Percentiles rank a stretch among this genome's conserved stretches.
Evolutionary conservation across 2,113 vertebrate genomes (phyloP).

Genomic region (Siniperca knerii): DNA sequence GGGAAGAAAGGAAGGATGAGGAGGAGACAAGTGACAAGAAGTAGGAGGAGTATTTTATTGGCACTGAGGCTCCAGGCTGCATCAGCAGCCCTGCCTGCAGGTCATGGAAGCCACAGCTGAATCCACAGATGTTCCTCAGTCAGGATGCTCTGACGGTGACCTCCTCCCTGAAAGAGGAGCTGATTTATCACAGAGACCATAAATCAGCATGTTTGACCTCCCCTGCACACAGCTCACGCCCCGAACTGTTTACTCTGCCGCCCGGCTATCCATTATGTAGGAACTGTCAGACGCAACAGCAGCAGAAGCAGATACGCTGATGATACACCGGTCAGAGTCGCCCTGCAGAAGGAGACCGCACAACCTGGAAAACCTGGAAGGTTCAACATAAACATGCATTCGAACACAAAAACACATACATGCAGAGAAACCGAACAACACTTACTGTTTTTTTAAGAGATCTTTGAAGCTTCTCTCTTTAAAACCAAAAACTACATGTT

Average conservation of each 20-base stretch:
- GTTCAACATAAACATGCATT: not conserved
- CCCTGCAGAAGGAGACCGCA: not conserved
- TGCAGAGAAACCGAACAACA: not conserved
- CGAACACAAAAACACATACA: not conserved
- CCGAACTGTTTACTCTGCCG: constrained; percentile 76
- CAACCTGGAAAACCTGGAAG: not conserved
- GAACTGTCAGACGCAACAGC: constrained; percentile 50
- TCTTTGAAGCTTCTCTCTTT: not conserved
- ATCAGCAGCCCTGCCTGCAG: constrained; percentile 55
- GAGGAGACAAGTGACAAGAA: constrained; percentile 46
- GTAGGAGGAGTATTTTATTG: constrained; percentile 30
- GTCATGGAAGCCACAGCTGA: constrained; percentile 82
- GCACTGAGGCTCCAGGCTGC: constrained; percentile 46
- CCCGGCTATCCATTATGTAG: constrained; percentile 71
- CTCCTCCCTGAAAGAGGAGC: constrained; percentile 72
- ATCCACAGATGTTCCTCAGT: constrained; percentile 79
- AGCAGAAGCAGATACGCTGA: constrained; percentile 58
- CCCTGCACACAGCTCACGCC: constrained; percentile 69
- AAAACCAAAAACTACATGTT: not conserved
- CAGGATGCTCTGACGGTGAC: constrained; percentile 72
- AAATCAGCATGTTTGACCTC: constrained; percentile 80
- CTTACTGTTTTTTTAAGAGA: not conserved
- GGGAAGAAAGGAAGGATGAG: constrained; percentile 36
- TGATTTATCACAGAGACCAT: constrained; percentile 80
- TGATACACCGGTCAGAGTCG: constrained; percentile 36